These are phyloP conservation scores for Sciaenops ocellatus DNA, from an alignment of 2,797 vertebrate species.

Conservation along the genomic window DNA sequence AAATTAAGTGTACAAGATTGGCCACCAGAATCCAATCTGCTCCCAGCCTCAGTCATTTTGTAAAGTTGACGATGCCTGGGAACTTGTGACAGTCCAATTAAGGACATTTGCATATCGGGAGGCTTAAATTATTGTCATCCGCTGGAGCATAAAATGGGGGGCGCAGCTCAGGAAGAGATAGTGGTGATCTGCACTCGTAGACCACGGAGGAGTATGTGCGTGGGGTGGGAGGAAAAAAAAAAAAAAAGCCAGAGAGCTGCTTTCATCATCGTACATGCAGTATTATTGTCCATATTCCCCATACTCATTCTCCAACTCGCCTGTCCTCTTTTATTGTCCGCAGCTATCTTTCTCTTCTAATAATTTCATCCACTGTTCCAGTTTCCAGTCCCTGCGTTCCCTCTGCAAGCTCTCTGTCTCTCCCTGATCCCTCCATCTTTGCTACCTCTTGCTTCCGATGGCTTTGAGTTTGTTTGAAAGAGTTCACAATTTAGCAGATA, in stretches of 20 bases:
- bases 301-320: conserved; percentile 15
- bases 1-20: conserved; percentile 81
- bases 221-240: background rate
- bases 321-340: conserved; percentile 12
- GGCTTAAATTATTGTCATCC: conserved; percentile 82
- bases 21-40: conserved; percentile 80
- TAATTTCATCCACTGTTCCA: conserved; percentile 5
- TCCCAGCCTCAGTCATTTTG: conserved; percentile 73
- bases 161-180: conserved; percentile 62
- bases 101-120: conserved; percentile 82
- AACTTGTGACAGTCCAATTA: conserved; percentile 85
- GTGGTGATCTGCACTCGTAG: conserved; percentile 59
- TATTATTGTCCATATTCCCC: conserved; percentile 27
- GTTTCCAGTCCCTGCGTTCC: background rate
- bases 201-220: conserved; percentile 28
- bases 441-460: background rate
- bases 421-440: background rate
- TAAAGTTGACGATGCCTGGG: conserved; percentile 75
- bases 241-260: background rate
- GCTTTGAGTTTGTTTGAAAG: conserved; percentile 8
- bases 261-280: conserved; percentile 23
- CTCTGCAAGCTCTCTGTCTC: background rate
- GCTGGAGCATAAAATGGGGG: conserved; percentile 81
- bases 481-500: conserved; percentile 32
- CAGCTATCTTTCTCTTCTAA: conserved; percentile 4